Evolutionary conservation across 2,113 vertebrate genomes (phyloP), one percentile per base, ranked within the genome.

Genomic region (Pterocles burchelli): DNA sequence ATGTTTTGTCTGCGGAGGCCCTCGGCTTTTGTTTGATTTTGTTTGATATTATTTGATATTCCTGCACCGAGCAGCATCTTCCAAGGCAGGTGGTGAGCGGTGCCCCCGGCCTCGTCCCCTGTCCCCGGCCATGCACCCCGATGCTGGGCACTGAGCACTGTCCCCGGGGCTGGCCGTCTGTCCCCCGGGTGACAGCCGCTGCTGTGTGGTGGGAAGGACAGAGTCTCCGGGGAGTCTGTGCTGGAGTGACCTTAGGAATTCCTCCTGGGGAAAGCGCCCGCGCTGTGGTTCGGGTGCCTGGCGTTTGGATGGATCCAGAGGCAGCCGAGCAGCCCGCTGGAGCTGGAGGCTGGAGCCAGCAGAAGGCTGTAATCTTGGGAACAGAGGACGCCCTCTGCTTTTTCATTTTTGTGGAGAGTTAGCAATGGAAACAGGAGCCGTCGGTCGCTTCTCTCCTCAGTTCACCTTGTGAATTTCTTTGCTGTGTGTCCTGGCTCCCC

Each of bases 301-400:
- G 22, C 34, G 10, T 31, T 51, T 34, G 91, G 87, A 52, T 92
- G n/a, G 38, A 17, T 65, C 49, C 52, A 1, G 70, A n/a, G 87
- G 65, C 81, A 26, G 86, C 28, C 9, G 67, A 55, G 26, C 19
- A 87, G 70, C 75, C 55, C 54, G 0, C 66, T 3, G 70, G 78
- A 83, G 75, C 79, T 12, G 62, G 81, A 34, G 76, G 85, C 93
- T 85, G 94, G 73, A 85, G 66, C 49, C 41, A 3, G 84, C 76
- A 54, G 73, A 63, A 89, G 49, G 17, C 88, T 43, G 48, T 77
- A 26, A 88, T 95, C 79, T 71, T 68, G 84, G 92, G 54, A 91
- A 59, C 70, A 58, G 94, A 71, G 93, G 92, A 95, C 70, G 90
- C 96, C 86, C 93, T 95, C 95, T 92, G 96, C 92, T 96, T 94